Conservation (phyloP, 1,140 invertebrate species). For the Dinothrombium tinctorium region DNA sequence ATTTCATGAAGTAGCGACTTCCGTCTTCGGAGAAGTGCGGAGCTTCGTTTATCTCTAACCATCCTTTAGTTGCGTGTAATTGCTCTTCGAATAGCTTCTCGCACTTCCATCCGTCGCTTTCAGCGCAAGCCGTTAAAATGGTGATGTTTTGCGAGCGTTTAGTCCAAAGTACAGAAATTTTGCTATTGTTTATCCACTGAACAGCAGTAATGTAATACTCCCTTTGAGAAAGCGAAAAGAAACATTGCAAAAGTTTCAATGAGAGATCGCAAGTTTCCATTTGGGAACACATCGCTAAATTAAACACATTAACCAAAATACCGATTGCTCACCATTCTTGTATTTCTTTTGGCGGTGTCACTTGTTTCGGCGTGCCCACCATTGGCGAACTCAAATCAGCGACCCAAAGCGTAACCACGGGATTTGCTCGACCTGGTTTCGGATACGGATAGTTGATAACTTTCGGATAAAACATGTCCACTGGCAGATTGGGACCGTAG, state of each 20-base stretch:
- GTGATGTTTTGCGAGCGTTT: conserved; percentile 22
- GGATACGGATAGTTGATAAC: conserved; percentile 12
- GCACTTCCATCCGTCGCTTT: conserved; percentile 13
- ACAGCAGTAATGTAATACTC: conserved; percentile 12
- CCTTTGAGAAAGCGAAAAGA: not conserved
- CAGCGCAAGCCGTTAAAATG: conserved; percentile 21
- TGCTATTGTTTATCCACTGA: conserved; percentile 14
- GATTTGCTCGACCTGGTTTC: conserved; percentile 14
- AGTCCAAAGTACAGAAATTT: conserved; percentile 20
- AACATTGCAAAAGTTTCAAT: not conserved
- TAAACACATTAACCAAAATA: not conserved
- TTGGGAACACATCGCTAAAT: not conserved
- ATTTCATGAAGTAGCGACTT: conserved; percentile 26
- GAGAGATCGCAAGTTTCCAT: too few species aligned
- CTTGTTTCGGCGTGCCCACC: not conserved
- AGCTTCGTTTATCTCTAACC: conserved; percentile 35
- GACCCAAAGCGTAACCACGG: conserved; percentile 13
- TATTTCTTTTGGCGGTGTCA: not conserved
- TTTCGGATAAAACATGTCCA: conserved; percentile 8
- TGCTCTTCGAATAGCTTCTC: conserved; percentile 12
- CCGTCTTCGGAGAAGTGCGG: conserved; percentile 21
- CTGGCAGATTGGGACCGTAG: not conserved
- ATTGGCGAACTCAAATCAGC: conserved; percentile 10
- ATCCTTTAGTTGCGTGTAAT: conserved; percentile 27
- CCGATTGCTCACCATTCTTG: not conserved